Percentiles rank a stretch among this genome's conserved stretches.
These are phyloP conservation scores for Candidula unifasciata DNA, from an alignment of 2,888 invertebrate species.

Conservation along the genomic window DNA sequence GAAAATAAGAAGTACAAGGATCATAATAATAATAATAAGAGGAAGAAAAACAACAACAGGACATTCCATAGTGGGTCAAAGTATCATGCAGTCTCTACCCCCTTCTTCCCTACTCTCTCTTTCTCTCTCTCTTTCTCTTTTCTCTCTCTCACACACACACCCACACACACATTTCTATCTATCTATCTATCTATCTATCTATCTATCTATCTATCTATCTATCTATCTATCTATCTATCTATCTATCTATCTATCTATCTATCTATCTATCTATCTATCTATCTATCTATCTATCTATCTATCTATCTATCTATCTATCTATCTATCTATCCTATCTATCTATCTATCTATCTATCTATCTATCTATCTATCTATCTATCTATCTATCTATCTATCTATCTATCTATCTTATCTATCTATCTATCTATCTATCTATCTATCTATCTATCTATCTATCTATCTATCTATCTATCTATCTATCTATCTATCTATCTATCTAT, in stretches of 20 bases:
- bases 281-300: neutral
- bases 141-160: too few species aligned
- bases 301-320: slow-evolving; percentile 2
- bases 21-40: too few species aligned
- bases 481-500: slow-evolving; percentile 8
- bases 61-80: too few species aligned
- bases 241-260: slow-evolving; percentile 8
- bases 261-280: slow-evolving; percentile 8
- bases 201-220: too few species aligned
- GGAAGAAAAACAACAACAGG: too few species aligned
- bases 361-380: slow-evolving; percentile 27
- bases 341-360: slow-evolving; percentile 4
- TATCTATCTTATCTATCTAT: neutral
- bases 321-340: slow-evolving; percentile 8
- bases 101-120: neutral
- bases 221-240: neutral
- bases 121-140: neutral
- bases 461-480: neutral
- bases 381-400: neutral
- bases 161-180: too few species aligned
- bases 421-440: slow-evolving; percentile 8
- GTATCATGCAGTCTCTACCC: too few species aligned
- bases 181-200: too few species aligned
- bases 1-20: too few species aligned
- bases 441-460: slow-evolving; percentile 8